Base-by-base conservation (phyloP, 1,140 invertebrate species). In the Cylas formicarius region DNA sequence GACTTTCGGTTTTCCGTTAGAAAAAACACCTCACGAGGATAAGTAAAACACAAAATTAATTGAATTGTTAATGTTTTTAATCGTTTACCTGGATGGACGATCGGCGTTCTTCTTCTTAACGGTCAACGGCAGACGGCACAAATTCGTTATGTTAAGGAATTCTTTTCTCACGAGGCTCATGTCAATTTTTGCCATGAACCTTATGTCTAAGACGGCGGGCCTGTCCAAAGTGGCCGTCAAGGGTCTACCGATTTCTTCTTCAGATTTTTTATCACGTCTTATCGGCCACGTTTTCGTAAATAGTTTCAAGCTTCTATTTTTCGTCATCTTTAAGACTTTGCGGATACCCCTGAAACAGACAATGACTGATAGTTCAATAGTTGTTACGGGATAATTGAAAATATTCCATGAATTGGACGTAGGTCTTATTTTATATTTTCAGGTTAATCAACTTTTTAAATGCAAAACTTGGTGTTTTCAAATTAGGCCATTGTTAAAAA, bases 101-200 rank as follows among this genome's bases (percentile, higher is more conserved):
- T 35, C 34, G 2, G 18, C 8, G 14, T 52, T 51, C 2, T 35
- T 44, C 11, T 32, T 33, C 17, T 52, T 51, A 14, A 57, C 19
- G 4, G 48, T 41, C 16, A 62, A 32, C 2, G 60, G 55, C 27
- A 55, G 17, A 13, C 54, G 45, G 41, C 63, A 66, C 16, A 66
- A 39, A 34, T 61, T 68, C 4, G 68, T 61, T 20, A 68, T 60
- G 34, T 63, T 58, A 4, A 75, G 53, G n/a, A 75, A 65, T 34
- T 74, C 72, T 52, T 76, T 74, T 38, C 68, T 67, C 19, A 78
- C 56, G n/a, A 73, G 52, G 1, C 75, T 75, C 76, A 80, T 78
- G 50, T 78, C 77, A 11, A 79, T 63, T 52, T 76, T 72, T 9
- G 67, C 60, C 21, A 72, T 60, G 9, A 75, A 60, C 11, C 62